Evolutionary conservation across 1,140 invertebrate genomes (phyloP).

Genomic region (Contarinia nasturtii): DNA sequence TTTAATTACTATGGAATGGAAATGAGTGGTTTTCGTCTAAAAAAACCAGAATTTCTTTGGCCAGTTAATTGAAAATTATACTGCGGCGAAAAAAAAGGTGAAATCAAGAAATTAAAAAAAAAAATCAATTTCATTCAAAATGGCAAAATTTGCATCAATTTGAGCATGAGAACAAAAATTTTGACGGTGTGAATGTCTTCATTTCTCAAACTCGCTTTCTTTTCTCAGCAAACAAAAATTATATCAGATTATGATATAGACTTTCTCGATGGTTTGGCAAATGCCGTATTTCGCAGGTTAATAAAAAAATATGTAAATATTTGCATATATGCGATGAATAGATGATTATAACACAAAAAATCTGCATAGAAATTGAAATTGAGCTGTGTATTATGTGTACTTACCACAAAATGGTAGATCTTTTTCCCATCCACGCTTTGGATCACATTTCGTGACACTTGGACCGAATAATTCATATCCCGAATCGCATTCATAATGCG

Average conservation of each 20-base stretch:
- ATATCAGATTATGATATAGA: background rate
- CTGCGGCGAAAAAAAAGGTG: too few relatives aligned
- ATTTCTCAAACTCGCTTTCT: background rate
- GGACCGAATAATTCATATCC: conserved; percentile 56
- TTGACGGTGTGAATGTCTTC: background rate
- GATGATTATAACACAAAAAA: background rate
- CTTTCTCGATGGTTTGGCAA: background rate
- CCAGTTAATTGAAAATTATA: too few relatives aligned
- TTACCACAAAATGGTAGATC: conserved; percentile 70
- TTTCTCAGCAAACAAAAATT: background rate
- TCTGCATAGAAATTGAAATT: background rate
- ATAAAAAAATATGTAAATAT: background rate
- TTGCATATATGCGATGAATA: background rate
- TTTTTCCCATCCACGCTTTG: conserved; percentile 52
- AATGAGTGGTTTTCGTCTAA: too few relatives aligned
- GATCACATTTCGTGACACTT: conserved; percentile 40
- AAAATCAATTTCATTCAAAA: too few relatives aligned
- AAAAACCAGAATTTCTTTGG: too few relatives aligned
- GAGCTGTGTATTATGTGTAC: conserved; percentile 10
- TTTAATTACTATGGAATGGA: too few relatives aligned
- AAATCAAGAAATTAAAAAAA: too few relatives aligned
- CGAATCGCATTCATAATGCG: conserved; percentile 62
- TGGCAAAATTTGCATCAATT: too few relatives aligned
- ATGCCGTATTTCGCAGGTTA: background rate
- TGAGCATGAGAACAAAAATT: background rate